Base-by-base conservation (phyloP, 2,888 invertebrate genomes). In the Callimorpha dominula region DNA sequence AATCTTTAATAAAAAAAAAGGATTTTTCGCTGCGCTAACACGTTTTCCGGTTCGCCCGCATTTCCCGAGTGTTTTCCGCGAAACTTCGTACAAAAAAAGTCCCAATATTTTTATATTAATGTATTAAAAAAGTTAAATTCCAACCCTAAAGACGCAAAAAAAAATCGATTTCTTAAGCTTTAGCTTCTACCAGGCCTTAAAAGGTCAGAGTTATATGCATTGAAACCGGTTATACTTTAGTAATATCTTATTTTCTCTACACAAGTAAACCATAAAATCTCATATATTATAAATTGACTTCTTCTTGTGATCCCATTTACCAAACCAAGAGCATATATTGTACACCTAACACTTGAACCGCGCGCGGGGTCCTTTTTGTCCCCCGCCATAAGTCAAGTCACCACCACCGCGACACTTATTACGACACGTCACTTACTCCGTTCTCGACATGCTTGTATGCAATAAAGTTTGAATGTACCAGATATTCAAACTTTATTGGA, bases 341-440 rank as follows among this genome's bases (percentile, higher is more conserved):
- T 65, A 57, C 46, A 46, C 52, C 42, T 42, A 64, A 57, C 70
- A 20, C 65, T 1, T 2, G 52, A 52, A 46, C 57, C 46, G 52
- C 63, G 63, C 65, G 57, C n/a, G 46, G 65, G 65, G 60, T 70
- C 65, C 49, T 71, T 71, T 60, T 49, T 65, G 31, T 49, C 65
- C 57, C 64, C 40, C 14, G 57, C 43, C 63, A 67, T 70, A 70
- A 63, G 57, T 68, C 71, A 71, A 66, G 63, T 42, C 60, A 46
- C 11, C 65, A 49, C 49, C n/a, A 64, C 49, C 14, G 54, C 66
- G 74, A 72, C 75, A 72, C 70, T 67, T 75, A 69, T 72, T 70
- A 68, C 70, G 43, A 68, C 68, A 60, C 60, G 50, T 50, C 54
- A 46, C 70, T 49, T 65, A 68, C 54, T 67, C 67, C 14, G 70